Conservation (phyloP, 2,113 vertebrate genomes). For the Ranitomeya imitator region DNA sequence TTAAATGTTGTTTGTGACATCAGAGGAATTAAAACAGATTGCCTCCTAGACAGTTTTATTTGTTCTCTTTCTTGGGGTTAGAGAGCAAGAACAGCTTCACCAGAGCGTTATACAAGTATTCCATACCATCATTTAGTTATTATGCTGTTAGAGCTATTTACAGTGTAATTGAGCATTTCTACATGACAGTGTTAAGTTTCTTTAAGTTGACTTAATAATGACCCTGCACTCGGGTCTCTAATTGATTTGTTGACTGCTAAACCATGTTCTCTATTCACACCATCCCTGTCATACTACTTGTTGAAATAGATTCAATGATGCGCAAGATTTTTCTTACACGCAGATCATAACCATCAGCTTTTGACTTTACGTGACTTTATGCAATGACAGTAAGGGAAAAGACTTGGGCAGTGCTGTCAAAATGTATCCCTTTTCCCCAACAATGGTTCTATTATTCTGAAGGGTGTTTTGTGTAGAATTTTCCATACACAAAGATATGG, state of each 20-base stretch:
- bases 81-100: neutral
- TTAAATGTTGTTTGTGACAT: neutral
- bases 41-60: neutral
- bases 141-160: neutral
- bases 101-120: neutral
- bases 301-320: conserved; percentile 1
- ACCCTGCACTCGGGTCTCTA: neutral
- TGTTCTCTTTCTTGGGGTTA: neutral
- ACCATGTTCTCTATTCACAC: neutral
- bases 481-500: conserved; percentile 55
- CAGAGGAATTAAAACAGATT: neutral
- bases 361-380: conserved; percentile 30
- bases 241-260: neutral
- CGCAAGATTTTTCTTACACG: neutral
- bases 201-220: neutral
- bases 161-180: neutral
- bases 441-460: conserved; percentile 43
- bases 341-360: conserved; percentile 12
- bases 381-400: conserved; percentile 34
- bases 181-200: neutral
- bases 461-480: conserved; percentile 59
- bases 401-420: conserved; percentile 47
- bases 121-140: neutral
- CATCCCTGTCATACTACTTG: neutral
- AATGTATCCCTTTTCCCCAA: conserved; percentile 20